Percentiles rank a stretch among this genome's conserved stretches.
These are phyloP conservation scores for Mungos mungo DNA, from an alignment of 2,113 vertebrate genomes.

Conservation along the genomic window DNA sequence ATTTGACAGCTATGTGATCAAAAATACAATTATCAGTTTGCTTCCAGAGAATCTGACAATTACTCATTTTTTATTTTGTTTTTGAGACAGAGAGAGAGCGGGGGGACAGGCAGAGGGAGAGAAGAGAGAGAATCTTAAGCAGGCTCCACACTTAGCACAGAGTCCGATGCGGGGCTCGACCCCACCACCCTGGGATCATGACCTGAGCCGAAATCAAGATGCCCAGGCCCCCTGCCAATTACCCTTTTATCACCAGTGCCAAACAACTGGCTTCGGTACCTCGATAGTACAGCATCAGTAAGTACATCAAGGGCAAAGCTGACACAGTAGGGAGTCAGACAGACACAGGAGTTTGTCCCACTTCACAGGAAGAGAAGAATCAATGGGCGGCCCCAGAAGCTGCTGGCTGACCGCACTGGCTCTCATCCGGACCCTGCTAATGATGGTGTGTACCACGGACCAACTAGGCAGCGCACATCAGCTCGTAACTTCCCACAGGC, in stretches of 20 bases:
- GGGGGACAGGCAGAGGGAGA: no score
- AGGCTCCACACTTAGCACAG: no score
- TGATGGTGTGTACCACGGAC: not conserved
- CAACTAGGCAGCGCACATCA: not conserved
- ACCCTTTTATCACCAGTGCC: not conserved
- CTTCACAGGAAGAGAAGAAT: not conserved
- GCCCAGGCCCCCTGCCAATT: not conserved
- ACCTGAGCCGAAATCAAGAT: no score
- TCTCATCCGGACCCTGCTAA: not conserved
- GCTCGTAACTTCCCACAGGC: not conserved
- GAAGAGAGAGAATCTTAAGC: no score
- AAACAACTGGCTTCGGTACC: not conserved
- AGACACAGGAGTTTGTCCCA: not conserved
- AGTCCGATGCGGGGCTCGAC: no score
- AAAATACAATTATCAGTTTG: not conserved
- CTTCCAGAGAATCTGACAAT: slow-evolving; percentile 12
- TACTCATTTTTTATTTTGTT: not conserved
- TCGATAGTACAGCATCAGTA: not conserved
- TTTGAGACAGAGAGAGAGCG: no score
- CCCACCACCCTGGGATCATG: no score
- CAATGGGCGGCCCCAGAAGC: not conserved
- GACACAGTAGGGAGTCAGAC: not conserved
- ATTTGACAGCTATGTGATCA: not conserved
- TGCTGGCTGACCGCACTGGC: not conserved
- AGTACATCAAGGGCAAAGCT: not conserved